These are phyloP conservation scores for Drosophila simulans DNA, from an alignment of 1,140 invertebrate species.

Conservation along the genomic window DNA sequence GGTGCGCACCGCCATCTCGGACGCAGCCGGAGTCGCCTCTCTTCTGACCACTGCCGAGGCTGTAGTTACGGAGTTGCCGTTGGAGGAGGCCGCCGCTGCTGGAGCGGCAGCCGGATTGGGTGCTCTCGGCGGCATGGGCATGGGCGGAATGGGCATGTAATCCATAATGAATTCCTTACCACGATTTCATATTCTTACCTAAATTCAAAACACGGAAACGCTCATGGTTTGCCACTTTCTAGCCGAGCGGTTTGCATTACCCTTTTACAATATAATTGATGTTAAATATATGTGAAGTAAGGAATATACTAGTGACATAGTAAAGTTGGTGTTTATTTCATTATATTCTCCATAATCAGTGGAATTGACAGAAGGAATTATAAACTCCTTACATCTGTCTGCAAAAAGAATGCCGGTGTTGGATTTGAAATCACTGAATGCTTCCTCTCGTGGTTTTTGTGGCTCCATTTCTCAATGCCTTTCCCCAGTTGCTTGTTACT, in stretches of 20 bases:
- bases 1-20: constrained; percentile 98
- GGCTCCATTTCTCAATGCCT: not conserved
- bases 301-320: too few relatives aligned
- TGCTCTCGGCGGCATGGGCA: constrained; percentile 42
- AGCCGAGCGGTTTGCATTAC: not conserved
- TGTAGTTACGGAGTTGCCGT: constrained; percentile 96
- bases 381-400: too few relatives aligned
- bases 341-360: too few relatives aligned
- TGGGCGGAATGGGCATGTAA: constrained; percentile 62
- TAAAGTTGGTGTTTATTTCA: too few relatives aligned
- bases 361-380: too few relatives aligned
- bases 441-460: constrained; percentile 18
- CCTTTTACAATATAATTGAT: not conserved
- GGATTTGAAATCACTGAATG: constrained; percentile 26
- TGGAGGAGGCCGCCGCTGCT: constrained; percentile 91
- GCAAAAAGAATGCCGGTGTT: constrained; percentile 12
- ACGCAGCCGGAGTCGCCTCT: constrained; percentile 98
- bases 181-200: not conserved
- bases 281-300: too few relatives aligned
- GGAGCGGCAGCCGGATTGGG: constrained; percentile 21
- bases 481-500: constrained; percentile 2
- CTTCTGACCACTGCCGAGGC: constrained; percentile 98
- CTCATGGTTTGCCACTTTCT: not conserved
- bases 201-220: not conserved
- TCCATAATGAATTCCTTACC: not conserved